A percentile compares a stretch with the other conserved stretches of the same genome.
These are phyloP conservation scores for Drosophila ogumai DNA, from an alignment of 1,140 invertebrate genomes.

Conservation along the genomic window DNA sequence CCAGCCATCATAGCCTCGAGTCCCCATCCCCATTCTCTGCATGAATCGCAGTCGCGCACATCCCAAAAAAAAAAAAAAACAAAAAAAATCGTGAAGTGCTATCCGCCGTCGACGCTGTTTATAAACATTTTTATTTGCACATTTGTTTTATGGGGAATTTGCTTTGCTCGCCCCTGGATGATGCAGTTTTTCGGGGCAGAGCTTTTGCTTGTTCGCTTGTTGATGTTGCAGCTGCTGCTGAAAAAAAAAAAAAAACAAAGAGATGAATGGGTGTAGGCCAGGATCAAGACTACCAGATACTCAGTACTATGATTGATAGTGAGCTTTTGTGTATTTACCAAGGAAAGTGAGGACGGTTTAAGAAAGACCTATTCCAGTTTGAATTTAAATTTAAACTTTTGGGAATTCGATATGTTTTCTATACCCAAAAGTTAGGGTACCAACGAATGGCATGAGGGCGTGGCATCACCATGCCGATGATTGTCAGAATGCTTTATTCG, in stretches of 20 bases:
- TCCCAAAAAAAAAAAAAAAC: constrained; percentile 19
- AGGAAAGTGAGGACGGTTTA: no score
- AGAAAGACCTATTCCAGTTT: no score
- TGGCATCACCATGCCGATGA: constrained; percentile 38
- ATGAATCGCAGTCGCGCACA: constrained; percentile 43
- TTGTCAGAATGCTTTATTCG: constrained; percentile 62
- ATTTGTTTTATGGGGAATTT: constrained; percentile 56
- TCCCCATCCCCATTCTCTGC: not conserved
- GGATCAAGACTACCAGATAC: not conserved
- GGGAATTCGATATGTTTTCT: not conserved
- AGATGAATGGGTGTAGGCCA: not conserved
- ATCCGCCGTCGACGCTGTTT: constrained; percentile 40
- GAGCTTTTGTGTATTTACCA: not conserved
- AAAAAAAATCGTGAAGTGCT: constrained; percentile 26
- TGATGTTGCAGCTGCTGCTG: constrained; percentile 34
- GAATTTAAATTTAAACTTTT: no score
- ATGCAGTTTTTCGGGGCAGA: constrained; percentile 30
- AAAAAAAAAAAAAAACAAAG: constrained; percentile 5
- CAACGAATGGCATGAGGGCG: constrained; percentile 49
- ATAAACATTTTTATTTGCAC: constrained; percentile 57
- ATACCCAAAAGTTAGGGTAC: constrained; percentile 1
- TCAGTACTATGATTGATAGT: not conserved
- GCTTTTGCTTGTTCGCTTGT: constrained; percentile 36
- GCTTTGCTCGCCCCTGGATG: constrained; percentile 47
- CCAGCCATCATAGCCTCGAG: not conserved